Evolutionary conservation across 2,797 vertebrate genomes (phyloP).

Genomic region (Cephalopachus bancanus): DNA sequence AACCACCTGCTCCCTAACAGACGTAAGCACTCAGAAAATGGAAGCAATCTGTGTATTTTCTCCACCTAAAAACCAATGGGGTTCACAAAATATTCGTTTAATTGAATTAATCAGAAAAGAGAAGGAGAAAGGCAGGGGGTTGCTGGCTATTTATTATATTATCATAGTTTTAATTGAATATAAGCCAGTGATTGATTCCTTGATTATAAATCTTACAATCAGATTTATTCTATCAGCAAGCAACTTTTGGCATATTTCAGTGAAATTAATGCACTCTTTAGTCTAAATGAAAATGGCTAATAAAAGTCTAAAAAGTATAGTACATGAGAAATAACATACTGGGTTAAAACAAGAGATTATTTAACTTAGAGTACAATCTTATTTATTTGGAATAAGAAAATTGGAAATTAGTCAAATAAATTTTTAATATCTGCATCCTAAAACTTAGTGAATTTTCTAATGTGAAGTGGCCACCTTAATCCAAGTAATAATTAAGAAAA

Average conservation of each 20-base stretch:
- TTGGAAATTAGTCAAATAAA: background rate
- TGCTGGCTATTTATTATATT: background rate
- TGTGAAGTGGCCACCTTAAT: background rate
- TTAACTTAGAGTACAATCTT: slow-evolving; percentile 24
- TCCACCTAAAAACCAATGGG: background rate
- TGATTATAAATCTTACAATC: slow-evolving; percentile 44
- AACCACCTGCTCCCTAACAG: background rate
- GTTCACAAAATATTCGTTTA: background rate
- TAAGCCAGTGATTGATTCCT: background rate
- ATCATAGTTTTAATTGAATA: slow-evolving; percentile 34
- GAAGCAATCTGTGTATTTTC: background rate
- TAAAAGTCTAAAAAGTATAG: background rate
- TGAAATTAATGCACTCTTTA: slow-evolving; percentile 5
- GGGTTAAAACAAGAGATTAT: background rate
- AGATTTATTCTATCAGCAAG: slow-evolving; percentile 20
- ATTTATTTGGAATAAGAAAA: slow-evolving; percentile 43
- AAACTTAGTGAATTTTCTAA: slow-evolving; percentile 1
- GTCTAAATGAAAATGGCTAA: slow-evolving; percentile 12
- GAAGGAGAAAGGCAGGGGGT: background rate
- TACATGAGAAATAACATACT: background rate
- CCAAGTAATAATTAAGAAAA: slow-evolving; percentile 51
- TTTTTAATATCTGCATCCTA: background rate
- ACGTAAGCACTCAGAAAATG: background rate
- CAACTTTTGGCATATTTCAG: background rate
- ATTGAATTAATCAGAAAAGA: background rate